phyloP scores from a whole-genome alignment of 2,113 vertebrate species.

The Tapirus terrestris region DNA sequence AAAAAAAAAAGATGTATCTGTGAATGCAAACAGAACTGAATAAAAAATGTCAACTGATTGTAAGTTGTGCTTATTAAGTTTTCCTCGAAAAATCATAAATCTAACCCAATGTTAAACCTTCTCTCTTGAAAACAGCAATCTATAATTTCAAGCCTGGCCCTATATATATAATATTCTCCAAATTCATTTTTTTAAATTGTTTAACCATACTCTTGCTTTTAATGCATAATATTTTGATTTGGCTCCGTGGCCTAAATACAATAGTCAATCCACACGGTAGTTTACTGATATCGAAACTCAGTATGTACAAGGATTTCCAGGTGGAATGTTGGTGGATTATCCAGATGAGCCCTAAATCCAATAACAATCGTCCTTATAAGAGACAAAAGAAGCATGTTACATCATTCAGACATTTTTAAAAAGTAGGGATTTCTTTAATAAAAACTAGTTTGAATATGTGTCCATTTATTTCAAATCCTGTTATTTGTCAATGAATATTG shows the following conservation, averaged over 20 bases:
- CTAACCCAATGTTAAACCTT: background rate
- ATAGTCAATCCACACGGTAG: conserved; percentile 50
- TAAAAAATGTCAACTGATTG: background rate
- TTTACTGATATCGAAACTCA: background rate
- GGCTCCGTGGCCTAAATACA: conserved; percentile 60
- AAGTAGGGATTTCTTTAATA: background rate
- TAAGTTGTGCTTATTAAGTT: background rate
- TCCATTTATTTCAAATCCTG: background rate
- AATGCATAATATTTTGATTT: conserved; percentile 62
- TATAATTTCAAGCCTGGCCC: background rate
- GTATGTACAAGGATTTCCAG: background rate
- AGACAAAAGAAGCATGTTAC: background rate
- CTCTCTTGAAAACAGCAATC: background rate
- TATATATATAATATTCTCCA: background rate
- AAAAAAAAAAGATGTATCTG: background rate
- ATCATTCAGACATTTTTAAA: background rate
- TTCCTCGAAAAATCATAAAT: background rate
- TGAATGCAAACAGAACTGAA: background rate
- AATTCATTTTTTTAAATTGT: conserved; percentile 45
- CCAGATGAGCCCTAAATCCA: background rate
- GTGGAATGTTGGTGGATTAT: background rate
- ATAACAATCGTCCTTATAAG: background rate
- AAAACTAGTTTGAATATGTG: background rate
- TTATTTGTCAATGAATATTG: background rate
- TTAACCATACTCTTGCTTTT: conserved; percentile 43